Conservation (phyloP, 2,797 vertebrate genomes). For the Gadopsis bispinosus region DNA sequence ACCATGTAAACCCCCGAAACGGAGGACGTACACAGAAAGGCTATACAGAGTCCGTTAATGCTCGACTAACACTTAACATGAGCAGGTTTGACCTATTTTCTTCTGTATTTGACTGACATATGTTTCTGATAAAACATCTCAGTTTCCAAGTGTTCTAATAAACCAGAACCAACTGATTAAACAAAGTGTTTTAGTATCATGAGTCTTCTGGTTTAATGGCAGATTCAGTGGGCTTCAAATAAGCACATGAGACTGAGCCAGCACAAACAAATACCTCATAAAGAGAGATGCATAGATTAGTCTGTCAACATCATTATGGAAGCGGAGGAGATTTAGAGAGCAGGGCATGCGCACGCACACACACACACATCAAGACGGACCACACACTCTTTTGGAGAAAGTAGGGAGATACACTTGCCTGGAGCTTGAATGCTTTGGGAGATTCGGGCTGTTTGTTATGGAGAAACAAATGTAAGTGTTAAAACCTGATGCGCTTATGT, state of each 20-base stretch:
- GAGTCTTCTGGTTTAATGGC: constrained; percentile 49
- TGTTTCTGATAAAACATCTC: constrained; percentile 46
- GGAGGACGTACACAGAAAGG: neutral
- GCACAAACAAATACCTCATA: constrained; percentile 73
- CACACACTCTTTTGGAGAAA: constrained; percentile 56
- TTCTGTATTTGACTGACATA: constrained; percentile 25
- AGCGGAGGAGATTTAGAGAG: constrained; percentile 46
- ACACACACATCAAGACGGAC: constrained; percentile 16
- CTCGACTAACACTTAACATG: neutral
- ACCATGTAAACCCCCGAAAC: neutral
- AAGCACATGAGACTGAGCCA: constrained; percentile 56
- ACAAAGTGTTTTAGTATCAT: constrained; percentile 44
- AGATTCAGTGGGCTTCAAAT: constrained; percentile 55
- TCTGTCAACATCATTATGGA: constrained; percentile 49
- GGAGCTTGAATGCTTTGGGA: constrained; percentile 93
- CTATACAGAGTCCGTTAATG: constrained; percentile 1
- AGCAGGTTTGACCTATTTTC: constrained; percentile 11
- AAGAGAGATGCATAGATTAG: constrained; percentile 58
- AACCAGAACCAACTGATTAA: constrained; percentile 56
- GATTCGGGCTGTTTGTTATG: constrained; percentile 93
- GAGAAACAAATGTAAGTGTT: constrained; percentile 92
- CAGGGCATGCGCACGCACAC: constrained; percentile 66
- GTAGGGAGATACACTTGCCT: constrained; percentile 90
- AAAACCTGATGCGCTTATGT: constrained; percentile 77
- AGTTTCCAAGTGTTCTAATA: constrained; percentile 29